Conservation (phyloP, 2,888 invertebrate species). For the Sisyra terminalis region DNA sequence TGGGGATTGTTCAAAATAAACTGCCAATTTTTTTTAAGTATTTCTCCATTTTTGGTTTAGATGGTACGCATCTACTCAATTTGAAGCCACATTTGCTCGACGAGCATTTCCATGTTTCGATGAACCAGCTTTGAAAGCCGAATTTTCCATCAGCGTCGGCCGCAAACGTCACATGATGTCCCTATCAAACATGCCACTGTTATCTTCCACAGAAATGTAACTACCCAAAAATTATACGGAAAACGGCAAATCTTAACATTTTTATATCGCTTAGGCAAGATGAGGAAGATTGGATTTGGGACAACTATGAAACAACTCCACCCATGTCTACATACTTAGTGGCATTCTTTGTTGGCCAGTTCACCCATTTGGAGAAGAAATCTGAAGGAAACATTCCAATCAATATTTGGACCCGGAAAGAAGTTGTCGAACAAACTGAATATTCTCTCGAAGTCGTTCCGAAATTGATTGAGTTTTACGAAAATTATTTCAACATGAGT, state of each 20-base stretch:
- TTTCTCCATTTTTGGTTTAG: constrained; percentile 23
- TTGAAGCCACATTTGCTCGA: constrained; percentile 46
- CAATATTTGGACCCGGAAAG: constrained; percentile 27
- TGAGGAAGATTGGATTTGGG: constrained; percentile 39
- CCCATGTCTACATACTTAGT: constrained; percentile 64
- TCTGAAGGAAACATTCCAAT: constrained; percentile 20
- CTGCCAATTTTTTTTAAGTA: too few species aligned
- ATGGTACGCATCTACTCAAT: constrained; percentile 43
- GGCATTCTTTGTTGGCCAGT: constrained; percentile 33
- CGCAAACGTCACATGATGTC: constrained; percentile 43
- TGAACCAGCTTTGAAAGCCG: constrained; percentile 59
- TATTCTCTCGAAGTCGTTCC: constrained; percentile 33
- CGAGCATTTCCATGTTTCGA: constrained; percentile 63
- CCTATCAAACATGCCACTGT: constrained; percentile 54
- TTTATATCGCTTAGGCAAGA: constrained; percentile 19
- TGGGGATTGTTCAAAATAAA: too few species aligned
- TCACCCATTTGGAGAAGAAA: constrained; percentile 16
- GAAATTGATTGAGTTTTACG: constrained; percentile 30
- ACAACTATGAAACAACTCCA: constrained; percentile 42
- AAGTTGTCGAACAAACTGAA: constrained; percentile 22
- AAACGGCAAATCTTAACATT: neutral
- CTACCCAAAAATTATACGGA: constrained; percentile 16
- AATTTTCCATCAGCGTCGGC: constrained; percentile 54
- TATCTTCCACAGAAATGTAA: constrained; percentile 35
- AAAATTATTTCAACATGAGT: constrained; percentile 33